Percentiles rank a stretch among this genome's conserved stretches.
Evolutionary conservation across 1,140 invertebrate genomes (phyloP).

Genomic region (Papilio polytes): DNA sequence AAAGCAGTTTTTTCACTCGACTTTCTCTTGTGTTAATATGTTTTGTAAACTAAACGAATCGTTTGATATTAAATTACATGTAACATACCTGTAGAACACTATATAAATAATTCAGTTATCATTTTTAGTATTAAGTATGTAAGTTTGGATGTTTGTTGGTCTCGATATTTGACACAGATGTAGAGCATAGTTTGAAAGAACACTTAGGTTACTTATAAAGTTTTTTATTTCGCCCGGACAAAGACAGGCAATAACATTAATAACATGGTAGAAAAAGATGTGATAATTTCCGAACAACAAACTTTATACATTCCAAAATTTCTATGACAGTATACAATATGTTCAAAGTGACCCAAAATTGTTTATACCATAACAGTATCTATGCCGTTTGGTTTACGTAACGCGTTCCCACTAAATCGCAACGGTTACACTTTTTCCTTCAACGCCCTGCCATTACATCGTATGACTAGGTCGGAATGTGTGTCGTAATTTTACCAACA

Average conservation of each 20-base stretch:
- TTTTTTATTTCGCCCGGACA: no score
- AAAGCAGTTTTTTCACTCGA: conserved; percentile 21
- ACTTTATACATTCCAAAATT: neutral
- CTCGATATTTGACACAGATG: no score
- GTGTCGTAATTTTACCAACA: conserved; percentile 25
- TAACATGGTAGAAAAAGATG: neutral
- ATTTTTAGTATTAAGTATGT: no score
- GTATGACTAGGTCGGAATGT: conserved; percentile 18
- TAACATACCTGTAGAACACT: neutral
- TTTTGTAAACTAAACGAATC: neutral
- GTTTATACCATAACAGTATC: conserved; percentile 5
- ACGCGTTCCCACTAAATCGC: neutral
- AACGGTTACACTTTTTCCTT: conserved; percentile 30
- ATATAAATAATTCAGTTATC: neutral
- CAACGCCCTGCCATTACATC: conserved; percentile 29
- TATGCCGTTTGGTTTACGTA: conserved; percentile 5
- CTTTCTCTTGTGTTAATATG: conserved; percentile 7
- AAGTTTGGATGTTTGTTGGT: no score
- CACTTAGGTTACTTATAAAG: no score
- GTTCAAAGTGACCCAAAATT: neutral
- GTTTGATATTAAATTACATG: neutral
- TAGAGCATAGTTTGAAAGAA: no score
- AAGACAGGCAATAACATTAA: neutral
- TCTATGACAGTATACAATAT: neutral
- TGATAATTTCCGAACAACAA: no score